These are phyloP conservation scores for pig (Sus scrofa) DNA, from an alignment of 2,113 vertebrate species.

Conservation along the genomic window DNA sequence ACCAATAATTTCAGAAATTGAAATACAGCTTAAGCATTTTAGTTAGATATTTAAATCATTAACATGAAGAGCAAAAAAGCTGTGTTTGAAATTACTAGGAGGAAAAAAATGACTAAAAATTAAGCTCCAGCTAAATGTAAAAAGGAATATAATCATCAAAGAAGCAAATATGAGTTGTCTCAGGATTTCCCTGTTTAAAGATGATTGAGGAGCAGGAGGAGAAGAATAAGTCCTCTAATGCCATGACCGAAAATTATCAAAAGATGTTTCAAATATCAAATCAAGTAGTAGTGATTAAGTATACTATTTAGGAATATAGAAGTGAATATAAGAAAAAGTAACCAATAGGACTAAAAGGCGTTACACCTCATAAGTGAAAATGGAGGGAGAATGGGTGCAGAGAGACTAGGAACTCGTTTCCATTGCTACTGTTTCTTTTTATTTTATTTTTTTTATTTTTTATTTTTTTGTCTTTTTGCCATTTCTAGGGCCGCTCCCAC, in stretches of 20 bases:
- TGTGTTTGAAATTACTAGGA: neutral
- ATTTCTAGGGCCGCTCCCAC: too few species aligned
- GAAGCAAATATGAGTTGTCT: neutral
- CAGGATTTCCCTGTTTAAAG: neutral
- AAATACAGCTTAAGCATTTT: neutral
- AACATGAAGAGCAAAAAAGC: neutral
- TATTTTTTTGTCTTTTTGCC: too few species aligned
- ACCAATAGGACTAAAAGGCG: neutral
- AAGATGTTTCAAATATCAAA: neutral
- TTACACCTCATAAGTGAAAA: neutral
- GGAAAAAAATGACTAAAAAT: neutral
- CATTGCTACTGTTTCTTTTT: too few species aligned
- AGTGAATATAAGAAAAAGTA: neutral
- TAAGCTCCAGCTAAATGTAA: neutral
- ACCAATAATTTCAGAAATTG: constrained; percentile 47
- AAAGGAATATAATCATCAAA: neutral
- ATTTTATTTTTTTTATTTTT: too few species aligned
- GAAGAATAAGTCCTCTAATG: neutral
- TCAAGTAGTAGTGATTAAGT: neutral
- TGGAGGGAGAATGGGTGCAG: neutral
- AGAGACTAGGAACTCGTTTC: neutral
- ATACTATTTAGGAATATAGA: neutral
- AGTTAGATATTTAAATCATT: neutral
- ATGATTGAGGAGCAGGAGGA: neutral
- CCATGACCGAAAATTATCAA: neutral